Percentiles rank a stretch among this genome's conserved stretches.
Conservation (phyloP, 2,113 vertebrate genomes). For the Pelusios castaneus region DNA sequence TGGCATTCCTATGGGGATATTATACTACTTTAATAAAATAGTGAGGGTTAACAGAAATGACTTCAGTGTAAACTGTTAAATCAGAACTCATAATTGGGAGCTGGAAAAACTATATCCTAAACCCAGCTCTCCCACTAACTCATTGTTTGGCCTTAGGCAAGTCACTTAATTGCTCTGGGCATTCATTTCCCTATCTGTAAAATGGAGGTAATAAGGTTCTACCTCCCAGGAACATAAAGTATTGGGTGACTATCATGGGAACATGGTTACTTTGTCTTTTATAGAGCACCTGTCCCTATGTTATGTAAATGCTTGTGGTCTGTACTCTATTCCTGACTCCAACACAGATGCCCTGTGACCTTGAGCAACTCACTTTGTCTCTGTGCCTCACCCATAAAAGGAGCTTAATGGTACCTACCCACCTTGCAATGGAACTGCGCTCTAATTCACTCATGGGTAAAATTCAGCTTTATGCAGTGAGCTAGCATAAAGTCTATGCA, state of each 20-base stretch:
- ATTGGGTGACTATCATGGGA: background rate
- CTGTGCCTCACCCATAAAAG: background rate
- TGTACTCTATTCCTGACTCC: background rate
- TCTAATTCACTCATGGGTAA: background rate
- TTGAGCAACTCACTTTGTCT: background rate
- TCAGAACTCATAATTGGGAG: background rate
- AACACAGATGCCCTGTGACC: background rate
- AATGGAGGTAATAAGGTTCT: background rate
- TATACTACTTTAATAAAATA: background rate
- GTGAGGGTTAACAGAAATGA: background rate
- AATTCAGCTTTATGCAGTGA: background rate
- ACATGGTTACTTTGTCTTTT: background rate
- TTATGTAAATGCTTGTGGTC: background rate
- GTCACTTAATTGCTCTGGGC: background rate
- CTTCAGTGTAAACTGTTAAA: background rate
- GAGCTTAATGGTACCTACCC: background rate
- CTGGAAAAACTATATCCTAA: background rate
- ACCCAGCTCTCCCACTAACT: background rate
- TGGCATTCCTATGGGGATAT: background rate
- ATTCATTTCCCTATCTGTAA: background rate
- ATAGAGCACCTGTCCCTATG: background rate
- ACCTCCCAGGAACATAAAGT: background rate
- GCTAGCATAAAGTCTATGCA: accelerated
- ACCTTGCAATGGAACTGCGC: background rate
- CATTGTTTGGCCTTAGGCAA: background rate